Conservation (phyloP, 2,888 invertebrate species). For the Erebia epiphron region DNA sequence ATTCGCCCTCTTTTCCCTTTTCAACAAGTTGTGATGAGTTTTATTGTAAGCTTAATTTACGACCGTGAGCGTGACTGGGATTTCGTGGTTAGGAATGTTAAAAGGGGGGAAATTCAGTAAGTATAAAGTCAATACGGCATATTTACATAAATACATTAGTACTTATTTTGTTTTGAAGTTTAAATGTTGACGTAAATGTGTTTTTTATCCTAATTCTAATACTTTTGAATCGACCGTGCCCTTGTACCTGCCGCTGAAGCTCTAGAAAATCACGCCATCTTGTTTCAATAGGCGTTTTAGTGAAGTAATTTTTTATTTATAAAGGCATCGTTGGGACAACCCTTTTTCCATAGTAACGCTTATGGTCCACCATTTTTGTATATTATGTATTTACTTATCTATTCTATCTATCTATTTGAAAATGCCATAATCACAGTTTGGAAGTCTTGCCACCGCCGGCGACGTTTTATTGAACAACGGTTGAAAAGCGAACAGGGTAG, state of each 20-base stretch:
- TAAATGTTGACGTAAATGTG: too few relatives aligned
- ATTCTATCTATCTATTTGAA: background rate
- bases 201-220: too few relatives aligned
- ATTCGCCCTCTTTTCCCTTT: constrained; percentile 75
- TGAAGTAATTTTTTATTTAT: background rate
- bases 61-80: constrained; percentile 20
- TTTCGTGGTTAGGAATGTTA: background rate
- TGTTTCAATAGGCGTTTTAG: background rate
- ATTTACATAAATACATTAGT: too few relatives aligned
- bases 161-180: too few relatives aligned
- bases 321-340: background rate
- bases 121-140: too few relatives aligned
- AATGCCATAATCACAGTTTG: constrained; percentile 31
- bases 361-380: background rate
- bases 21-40: constrained; percentile 74
- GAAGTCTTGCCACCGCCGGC: constrained; percentile 60
- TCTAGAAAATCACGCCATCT: background rate
- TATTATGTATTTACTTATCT: constrained; percentile 4
- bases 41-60: constrained; percentile 27
- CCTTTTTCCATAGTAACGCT: constrained; percentile 1
- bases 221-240: background rate
- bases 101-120: too few relatives aligned
- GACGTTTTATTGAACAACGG: constrained; percentile 68
- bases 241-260: background rate
- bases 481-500: constrained; percentile 82